Conservation (phyloP, 2,888 invertebrate species). For the Nemoura dubitans region DNA sequence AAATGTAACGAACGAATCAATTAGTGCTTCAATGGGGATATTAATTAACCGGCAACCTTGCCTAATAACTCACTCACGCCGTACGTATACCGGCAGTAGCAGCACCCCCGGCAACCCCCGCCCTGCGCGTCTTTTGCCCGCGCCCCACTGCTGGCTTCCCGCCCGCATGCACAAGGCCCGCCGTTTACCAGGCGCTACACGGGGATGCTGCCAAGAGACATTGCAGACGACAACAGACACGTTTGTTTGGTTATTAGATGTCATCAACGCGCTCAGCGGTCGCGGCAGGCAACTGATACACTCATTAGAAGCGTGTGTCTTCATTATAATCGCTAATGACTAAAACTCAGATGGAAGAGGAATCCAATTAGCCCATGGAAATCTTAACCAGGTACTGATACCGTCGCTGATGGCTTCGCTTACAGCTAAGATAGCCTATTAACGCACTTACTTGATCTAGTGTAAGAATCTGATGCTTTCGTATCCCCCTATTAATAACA, state of each 20-base stretch:
- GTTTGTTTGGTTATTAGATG: not conserved
- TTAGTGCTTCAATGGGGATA: conserved; percentile 4
- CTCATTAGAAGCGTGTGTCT: conserved; percentile 16
- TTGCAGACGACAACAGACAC: not conserved
- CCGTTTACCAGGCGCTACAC: not conserved
- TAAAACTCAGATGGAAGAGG: not conserved
- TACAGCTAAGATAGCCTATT: conserved; percentile 25
- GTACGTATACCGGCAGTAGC: not conserved
- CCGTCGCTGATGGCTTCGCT: conserved; percentile 34
- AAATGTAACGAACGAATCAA: not conserved
- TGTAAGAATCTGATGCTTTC: conserved; percentile 27
- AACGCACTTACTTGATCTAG: conserved; percentile 22
- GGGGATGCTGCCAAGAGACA: not conserved
- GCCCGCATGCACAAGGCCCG: not conserved
- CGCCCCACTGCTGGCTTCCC: not conserved
- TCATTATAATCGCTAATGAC: conserved; percentile 31
- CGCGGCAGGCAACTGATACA: not conserved
- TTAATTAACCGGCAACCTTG: not conserved
- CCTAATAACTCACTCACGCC: not conserved
- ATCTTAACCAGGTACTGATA: conserved; percentile 36
- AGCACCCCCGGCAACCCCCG: not conserved
- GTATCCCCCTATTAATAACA: conserved; percentile 22
- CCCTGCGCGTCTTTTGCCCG: not conserved
- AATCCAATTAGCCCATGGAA: conserved; percentile 32
- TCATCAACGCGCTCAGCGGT: not conserved